Evolutionary conservation across 2,888 invertebrate genomes (phyloP), one percentile per base, ranked within the genome.

Genomic region (Trilocha varians): DNA sequence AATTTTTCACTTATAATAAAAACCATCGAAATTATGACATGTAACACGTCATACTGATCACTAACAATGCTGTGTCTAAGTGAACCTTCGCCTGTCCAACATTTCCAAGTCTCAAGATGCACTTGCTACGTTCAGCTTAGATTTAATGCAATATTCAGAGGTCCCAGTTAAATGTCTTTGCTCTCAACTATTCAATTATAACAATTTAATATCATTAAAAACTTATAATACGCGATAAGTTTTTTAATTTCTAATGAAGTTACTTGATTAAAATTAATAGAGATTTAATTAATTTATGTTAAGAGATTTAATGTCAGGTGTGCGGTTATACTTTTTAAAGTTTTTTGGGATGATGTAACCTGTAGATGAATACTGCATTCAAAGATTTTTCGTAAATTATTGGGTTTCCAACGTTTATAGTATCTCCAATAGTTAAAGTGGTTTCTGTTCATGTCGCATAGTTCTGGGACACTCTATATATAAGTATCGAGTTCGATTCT

Each of bases 91-190:
- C 42, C 41, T 36, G 41, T 44, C 46, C 44, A 45, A 51, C 47
- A 51, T 48, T 46, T 48, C 56, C 39, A 46, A 47, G 49, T 50
- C 48, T 32, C 42, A 50, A 60, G 65, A 60, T 69, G 69, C 69
- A 69, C 55, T 68, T 62, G 63, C 64, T 65, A 56, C 55, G 53
- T 57, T 55, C 52, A 58, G 45, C 42, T 47, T 50, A 62, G 62
- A 63, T 63, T 65, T 67, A 69, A 65, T 63, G 64, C 59, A 61
- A 65, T 64, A 65, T 61, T 58, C 55, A 44, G 56, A 57, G 57
- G 57, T 51, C 55, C 55, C 46, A 52, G 50, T 44, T 51, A 49
- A 57, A 63, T 25, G 25, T 25, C 8, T 25, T 25, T 25, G 25
- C 25, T 9, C 11, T 25, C 11, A 9, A 11, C 25, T 25, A 9